Evolutionary conservation across 1,140 invertebrate genomes (phyloP).

Genomic region (Drosophila setifemur): DNA sequence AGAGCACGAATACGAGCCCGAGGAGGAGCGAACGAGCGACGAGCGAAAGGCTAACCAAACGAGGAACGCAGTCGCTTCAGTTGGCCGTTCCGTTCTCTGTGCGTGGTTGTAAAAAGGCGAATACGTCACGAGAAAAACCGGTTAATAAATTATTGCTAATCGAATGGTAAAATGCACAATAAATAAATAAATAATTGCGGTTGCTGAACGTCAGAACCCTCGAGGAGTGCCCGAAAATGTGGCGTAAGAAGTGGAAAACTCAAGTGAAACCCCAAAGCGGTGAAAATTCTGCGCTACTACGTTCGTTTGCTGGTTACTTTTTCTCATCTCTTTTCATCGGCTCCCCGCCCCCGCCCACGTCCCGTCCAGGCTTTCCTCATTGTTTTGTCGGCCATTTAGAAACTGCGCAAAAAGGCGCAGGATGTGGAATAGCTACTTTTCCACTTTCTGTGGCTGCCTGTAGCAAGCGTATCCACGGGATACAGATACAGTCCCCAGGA

Average conservation of each 20-base stretch:
- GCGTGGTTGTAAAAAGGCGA: slow-evolving; percentile 78
- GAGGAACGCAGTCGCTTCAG: slow-evolving; percentile 37
- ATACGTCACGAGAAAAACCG: slow-evolving; percentile 80
- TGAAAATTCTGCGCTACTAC: slow-evolving; percentile 57
- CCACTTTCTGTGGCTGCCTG: background rate
- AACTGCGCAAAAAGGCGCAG: slow-evolving; percentile 70
- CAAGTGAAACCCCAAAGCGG: slow-evolving; percentile 50
- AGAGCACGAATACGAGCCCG: slow-evolving; percentile 26
- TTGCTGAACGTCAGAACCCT: too few relatives aligned
- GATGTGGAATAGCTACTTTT: slow-evolving; percentile 37
- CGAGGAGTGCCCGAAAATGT: slow-evolving; percentile 20
- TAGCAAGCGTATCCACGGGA: slow-evolving; percentile 8
- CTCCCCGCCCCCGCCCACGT: background rate
- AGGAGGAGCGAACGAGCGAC: background rate
- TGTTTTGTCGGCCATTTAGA: slow-evolving; percentile 63
- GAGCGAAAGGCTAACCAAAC: slow-evolving; percentile 21
- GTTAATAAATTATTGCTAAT: slow-evolving; percentile 82
- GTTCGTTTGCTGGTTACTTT: slow-evolving; percentile 43
- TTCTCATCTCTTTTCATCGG: slow-evolving; percentile 28
- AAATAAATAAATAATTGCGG: slow-evolving; percentile 66
- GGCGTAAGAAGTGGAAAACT: slow-evolving; percentile 36
- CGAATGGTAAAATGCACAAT: slow-evolving; percentile 61
- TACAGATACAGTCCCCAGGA: slow-evolving; percentile 36
- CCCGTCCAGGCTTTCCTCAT: background rate
- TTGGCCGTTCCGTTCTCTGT: slow-evolving; percentile 62